Base-by-base conservation (phyloP, 1,140 invertebrate species). In the Choristoneura fumiferana region DNA sequence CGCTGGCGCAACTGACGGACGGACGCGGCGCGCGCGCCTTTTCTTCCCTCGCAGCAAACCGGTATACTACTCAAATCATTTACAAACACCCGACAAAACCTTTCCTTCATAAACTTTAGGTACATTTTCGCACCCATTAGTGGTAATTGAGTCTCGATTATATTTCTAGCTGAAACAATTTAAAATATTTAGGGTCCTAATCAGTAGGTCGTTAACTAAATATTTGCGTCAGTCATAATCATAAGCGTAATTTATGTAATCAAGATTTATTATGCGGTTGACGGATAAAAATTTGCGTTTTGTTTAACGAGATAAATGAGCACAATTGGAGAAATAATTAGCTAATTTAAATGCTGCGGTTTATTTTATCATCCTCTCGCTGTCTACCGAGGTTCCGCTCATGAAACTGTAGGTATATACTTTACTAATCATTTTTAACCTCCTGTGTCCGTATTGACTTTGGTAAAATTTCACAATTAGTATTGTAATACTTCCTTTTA, bases 1-100 rank as follows among this genome's bases (percentile, higher is more conserved):
- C 79, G 80, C 78, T 78, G 81, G 80, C 65, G 72, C 71, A 76
- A 88, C 83, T 88, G 81, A 82, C 75, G 71, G 71, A 64, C 75
- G 68, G 68, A 67, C 72, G 60, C 65, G 68, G 62, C 67, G 85
- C 78, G 82, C 85, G 77, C 81, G 80, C 85, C 79, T 88, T 88
- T 86, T 88, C 83, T 84, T 86, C 77, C 43, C 12, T 49, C 43
- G 18, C 22, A 5, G 43, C 43, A 49, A 49, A 49, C 43, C 43
- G 43, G 43, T 49, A 49, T 49, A 49, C 4, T 49, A 12, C 43
- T 22, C 29, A 18, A 17, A 49, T 49, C 43, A 17, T n/a, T 12
- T 17, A 22, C 18, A 49, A 12, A 18, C 43, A 49, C n/a, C 17
- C 43, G n/a, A 17, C 43, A 10, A n/a, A 8, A 49, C 43, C 43